phyloP scores from a whole-genome alignment of 2,113 vertebrate species.

The Nesoenas mayeri region DNA sequence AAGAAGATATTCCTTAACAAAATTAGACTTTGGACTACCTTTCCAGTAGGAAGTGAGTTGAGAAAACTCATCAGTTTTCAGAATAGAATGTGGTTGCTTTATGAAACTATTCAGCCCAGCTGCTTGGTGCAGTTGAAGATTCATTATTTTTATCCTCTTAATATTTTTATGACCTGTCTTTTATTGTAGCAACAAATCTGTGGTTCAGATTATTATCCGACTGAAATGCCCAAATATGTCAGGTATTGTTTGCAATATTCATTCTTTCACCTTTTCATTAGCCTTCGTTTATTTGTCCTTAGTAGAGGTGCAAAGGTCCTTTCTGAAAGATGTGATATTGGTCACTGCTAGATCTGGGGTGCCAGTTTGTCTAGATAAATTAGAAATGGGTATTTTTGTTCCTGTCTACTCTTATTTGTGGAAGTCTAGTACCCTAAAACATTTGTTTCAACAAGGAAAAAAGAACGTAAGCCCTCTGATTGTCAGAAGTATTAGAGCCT shows the following conservation, averaged over 20 bases:
- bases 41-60: background rate
- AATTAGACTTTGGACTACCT: background rate
- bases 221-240: background rate
- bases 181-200: background rate
- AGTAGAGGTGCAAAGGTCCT: background rate
- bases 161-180: background rate
- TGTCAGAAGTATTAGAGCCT: background rate
- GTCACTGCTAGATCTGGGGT: background rate
- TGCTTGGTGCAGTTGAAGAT: background rate
- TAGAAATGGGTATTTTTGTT: background rate
- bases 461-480: background rate
- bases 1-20: background rate
- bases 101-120: background rate
- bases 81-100: background rate
- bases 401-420: background rate
- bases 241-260: background rate
- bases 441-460: background rate
- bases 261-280: background rate
- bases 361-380: background rate
- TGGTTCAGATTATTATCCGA: background rate
- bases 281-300: background rate
- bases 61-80: background rate
- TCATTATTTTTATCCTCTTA: background rate
- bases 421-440: background rate
- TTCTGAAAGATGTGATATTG: background rate